Evolutionary conservation across 2,113 vertebrate genomes (phyloP).

Genomic region (Onychostoma macrolepis): DNA sequence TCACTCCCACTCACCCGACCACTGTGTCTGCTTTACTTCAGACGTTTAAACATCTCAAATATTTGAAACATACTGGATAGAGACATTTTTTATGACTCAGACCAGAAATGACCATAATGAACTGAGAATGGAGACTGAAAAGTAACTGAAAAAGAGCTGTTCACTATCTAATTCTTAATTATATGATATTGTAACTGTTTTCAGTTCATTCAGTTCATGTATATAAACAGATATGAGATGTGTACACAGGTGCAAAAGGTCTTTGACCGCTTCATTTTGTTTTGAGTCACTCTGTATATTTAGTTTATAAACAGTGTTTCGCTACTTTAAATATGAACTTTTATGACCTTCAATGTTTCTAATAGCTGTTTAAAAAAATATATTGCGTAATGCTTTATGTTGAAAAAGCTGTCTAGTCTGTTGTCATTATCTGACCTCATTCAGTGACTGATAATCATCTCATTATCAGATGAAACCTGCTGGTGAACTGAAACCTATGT

Average conservation of each 20-base stretch:
- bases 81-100: background rate
- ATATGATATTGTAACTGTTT: background rate
- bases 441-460: background rate
- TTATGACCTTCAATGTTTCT: background rate
- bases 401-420: background rate
- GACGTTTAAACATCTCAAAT: constrained; percentile 9
- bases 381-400: background rate
- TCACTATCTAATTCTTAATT: background rate
- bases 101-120: background rate
- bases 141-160: background rate
- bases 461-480: background rate
- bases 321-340: background rate
- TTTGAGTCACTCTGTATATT: background rate
- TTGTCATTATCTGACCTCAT: constrained; percentile 4
- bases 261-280: background rate
- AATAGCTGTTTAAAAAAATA: background rate
- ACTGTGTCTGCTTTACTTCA: background rate
- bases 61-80: background rate
- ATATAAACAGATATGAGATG: constrained; percentile 7
- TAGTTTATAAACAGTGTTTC: constrained; percentile 13
- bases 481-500: background rate
- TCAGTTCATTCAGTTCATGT: background rate
- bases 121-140: background rate
- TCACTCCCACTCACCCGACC: background rate
- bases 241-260: background rate